Base-by-base conservation (phyloP, 2,113 vertebrate species). In the Cebus imitator region DNA sequence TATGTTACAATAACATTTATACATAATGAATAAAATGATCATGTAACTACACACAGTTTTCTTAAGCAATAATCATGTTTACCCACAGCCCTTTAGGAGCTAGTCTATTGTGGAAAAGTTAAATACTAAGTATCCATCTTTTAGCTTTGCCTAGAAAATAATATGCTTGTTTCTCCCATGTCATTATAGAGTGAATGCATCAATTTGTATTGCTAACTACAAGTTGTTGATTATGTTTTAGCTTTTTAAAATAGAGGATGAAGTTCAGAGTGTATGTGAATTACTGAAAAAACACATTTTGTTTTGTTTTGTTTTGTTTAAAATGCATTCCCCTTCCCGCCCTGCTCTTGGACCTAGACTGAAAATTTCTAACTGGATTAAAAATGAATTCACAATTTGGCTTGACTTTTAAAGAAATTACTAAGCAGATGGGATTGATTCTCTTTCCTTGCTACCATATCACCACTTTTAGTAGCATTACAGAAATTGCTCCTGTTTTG, bases 181-280 rank as follows among this genome's bases (percentile, higher is more conserved):
- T 61, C 55, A 55, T 94, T 18, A 72, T 27, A 78, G 8, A 90
- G 45, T 21, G 25, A 68, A 61, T 84, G 9, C 3, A 70, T 43
- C 81, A 81, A 48, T 85, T 70, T 48, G 23, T 83, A 50, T 95
- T 83, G 79, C 75, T 80, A 76, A 30, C 45, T 95, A 66, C 5
- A 72, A 87, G 21, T 68, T 88, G 8, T 87, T 95, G 73, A 68
- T 73, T 17, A 27, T 89, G 25, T 73, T 95, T 97, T 90, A 57
- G 50, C n/a, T 86, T 89, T 76, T 73, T 81, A 11, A 61, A 83
- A 83, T 92, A 75, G 43, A 91, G 50, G 68, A 37, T 94, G 82
- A 78, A 73, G 81, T 87, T 97, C 32, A 93, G 18, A 78, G 93
- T 90, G 4, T 80, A 23, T 88, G 30, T 90, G 45, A 58, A 45